Evolutionary conservation across 2,797 vertebrate genomes (phyloP), one percentile per base, ranked within the genome.

Genomic region (Coccyzus lansbergi): DNA sequence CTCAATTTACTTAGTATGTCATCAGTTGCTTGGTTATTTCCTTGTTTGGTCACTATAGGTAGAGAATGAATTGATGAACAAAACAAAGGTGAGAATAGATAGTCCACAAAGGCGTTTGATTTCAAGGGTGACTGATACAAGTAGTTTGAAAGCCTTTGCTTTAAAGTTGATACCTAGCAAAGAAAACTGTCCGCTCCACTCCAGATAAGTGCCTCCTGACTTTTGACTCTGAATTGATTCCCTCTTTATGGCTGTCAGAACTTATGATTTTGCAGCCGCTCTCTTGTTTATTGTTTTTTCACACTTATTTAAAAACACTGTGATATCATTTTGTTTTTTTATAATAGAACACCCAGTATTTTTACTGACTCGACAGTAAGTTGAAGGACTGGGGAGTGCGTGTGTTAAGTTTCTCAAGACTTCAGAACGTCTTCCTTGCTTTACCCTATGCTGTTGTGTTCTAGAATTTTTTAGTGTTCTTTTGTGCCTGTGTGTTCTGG

Each of bases 121-220:
- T 78, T 68, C 18, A 68, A 11, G 24, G 26, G 11, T 64, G 33
- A 25, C 40, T 80, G 16, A 26, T 38, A 17, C 26, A 16, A 40
- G 26, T 34, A 59, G 29, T 83, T 83, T 40, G 44, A 59, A 78
- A 88, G 31, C 16, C 8, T 22, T 78, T 60, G 36, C 29, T 56
- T 64, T 83, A 36, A 64, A 38, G 65, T 56, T 3, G 2, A 14
- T 83, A 83, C 13, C 19, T 74, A 36, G 28, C 33, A 70, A 24
- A 58, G 75, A 72, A 76, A 65, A 36, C 20, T 1, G 2, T 31
- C 31, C 0, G 1, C 12, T 34, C 5, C 38, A 4, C 20, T 56
- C 29, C 64, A 28, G 26, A 24, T 46, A 62, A 76, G 36, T 75
- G 64, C 44, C 7, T 87, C 38, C 38, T 76, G 70, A 49, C 28